Evolutionary conservation across 2,797 vertebrate genomes (phyloP).

Genomic region (Chelidonichthys spinosus): DNA sequence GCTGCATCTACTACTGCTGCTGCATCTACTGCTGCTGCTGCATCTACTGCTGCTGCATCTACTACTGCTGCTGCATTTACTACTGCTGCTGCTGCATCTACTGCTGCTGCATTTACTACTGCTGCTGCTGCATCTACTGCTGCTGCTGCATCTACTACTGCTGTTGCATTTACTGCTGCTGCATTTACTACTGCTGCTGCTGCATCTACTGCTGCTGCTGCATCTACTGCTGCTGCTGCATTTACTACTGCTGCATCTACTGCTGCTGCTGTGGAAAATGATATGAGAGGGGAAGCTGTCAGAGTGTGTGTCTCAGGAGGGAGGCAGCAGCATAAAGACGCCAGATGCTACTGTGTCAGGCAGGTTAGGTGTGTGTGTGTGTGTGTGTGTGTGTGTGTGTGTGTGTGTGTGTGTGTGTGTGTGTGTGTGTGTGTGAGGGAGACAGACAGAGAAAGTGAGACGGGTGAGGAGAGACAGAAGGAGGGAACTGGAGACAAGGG

Average conservation of each 20-base stretch:
- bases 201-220: no score
- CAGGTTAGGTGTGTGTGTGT: slow-evolving; percentile 43
- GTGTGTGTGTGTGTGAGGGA: slow-evolving; percentile 14
- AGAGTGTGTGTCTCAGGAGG: slow-evolving; percentile 50
- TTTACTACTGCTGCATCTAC: no score
- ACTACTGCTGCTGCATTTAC: no score
- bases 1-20: no score
- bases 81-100: slow-evolving; percentile 18
- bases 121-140: no score
- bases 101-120: no score
- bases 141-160: no score
- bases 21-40: no score
- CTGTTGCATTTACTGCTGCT: no score
- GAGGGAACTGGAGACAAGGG: slow-evolving; percentile 29
- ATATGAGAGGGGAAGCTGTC: slow-evolving; percentile 44
- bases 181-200: no score
- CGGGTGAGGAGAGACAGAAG: slow-evolving; percentile 37
- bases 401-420: slow-evolving; percentile 22
- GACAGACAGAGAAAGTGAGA: slow-evolving; percentile 47
- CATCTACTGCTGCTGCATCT: no score
- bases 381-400: slow-evolving; percentile 23
- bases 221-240: no score
- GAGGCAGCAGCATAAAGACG: slow-evolving; percentile 63
- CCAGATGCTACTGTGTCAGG: slow-evolving; percentile 72
- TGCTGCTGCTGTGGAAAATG: slow-evolving; percentile 43